These are phyloP conservation scores for Cheilosia vernalis DNA, from an alignment of 2,888 invertebrate species.

Conservation along the genomic window DNA sequence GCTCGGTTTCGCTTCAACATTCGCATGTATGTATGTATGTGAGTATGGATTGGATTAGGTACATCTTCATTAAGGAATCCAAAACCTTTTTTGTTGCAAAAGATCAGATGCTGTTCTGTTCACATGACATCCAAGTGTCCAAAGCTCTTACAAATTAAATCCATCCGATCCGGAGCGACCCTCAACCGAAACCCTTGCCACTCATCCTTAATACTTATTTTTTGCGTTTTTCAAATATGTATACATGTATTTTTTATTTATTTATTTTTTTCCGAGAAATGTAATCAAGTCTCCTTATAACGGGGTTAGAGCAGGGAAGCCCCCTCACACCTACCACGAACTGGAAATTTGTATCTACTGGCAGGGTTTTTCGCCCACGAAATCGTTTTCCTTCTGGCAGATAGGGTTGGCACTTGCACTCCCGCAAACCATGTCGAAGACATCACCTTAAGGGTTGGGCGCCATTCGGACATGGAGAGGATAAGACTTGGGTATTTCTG, in stretches of 20 bases:
- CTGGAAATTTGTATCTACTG: constrained; percentile 42
- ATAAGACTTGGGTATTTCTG: constrained; percentile 59
- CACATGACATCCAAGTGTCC: constrained; percentile 65
- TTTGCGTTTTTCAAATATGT: constrained; percentile 8
- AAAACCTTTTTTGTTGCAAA: constrained; percentile 15
- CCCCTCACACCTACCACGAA: constrained; percentile 23
- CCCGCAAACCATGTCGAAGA: constrained; percentile 59
- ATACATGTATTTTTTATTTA: background rate
- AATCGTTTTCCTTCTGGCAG: constrained; percentile 15
- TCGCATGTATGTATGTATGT: background rate
- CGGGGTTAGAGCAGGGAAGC: constrained; percentile 35
- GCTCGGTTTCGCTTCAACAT: constrained; percentile 4
- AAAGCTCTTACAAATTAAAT: constrained; percentile 72
- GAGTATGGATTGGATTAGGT: background rate
- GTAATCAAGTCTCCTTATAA: constrained; percentile 64
- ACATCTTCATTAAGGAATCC: constrained; percentile 64
- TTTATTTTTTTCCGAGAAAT: constrained; percentile 59
- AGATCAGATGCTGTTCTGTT: constrained; percentile 54
- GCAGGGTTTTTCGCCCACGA: constrained; percentile 11
- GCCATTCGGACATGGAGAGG: constrained; percentile 60
- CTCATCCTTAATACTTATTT: constrained; percentile 24
- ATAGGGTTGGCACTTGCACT: constrained; percentile 56
- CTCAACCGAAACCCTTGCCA: constrained; percentile 44
- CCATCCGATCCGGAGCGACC: constrained; percentile 62
- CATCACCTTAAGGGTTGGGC: constrained; percentile 66